phyloP scores from a whole-genome alignment of 2,888 invertebrate species.

The Pherbina coryleti region DNA sequence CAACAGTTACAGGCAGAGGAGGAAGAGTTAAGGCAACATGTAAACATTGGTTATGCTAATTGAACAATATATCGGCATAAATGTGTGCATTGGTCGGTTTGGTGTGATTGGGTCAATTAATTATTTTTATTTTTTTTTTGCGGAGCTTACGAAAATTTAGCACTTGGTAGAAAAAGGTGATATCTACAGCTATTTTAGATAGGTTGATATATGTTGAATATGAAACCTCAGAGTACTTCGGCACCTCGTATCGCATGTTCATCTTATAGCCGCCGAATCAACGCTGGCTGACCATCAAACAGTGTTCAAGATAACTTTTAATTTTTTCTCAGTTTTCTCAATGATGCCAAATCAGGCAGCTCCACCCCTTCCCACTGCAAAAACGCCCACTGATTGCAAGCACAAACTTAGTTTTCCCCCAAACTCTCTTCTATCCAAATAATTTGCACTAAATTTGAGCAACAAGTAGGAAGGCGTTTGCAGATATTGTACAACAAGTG shows the following conservation, averaged over 20 bases:
- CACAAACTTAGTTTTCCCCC: background rate
- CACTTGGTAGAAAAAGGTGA: no score
- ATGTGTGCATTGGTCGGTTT: no score
- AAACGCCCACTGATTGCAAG: background rate
- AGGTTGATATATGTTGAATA: background rate
- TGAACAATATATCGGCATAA: slow-evolving; percentile 21
- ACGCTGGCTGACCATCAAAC: no score
- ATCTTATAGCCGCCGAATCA: no score
- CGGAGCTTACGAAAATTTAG: background rate
- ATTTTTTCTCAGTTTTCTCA: no score
- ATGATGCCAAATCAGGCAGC: no score
- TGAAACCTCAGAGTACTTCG: background rate
- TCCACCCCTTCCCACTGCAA: no score
- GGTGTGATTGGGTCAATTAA: slow-evolving; percentile 4
- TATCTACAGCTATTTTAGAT: background rate
- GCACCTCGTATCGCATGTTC: no score
- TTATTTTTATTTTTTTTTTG: background rate
- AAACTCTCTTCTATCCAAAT: background rate
- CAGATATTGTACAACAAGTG: background rate
- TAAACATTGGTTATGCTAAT: slow-evolving; percentile 24
- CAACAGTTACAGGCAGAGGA: background rate
- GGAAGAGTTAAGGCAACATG: slow-evolving; percentile 3
- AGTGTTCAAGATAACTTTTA: no score
- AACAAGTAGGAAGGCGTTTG: slow-evolving; percentile 12
- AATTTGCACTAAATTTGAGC: slow-evolving; percentile 12